These are phyloP conservation scores for Eremophila alpestris DNA, from an alignment of 2,797 vertebrate genomes.

Conservation along the genomic window DNA sequence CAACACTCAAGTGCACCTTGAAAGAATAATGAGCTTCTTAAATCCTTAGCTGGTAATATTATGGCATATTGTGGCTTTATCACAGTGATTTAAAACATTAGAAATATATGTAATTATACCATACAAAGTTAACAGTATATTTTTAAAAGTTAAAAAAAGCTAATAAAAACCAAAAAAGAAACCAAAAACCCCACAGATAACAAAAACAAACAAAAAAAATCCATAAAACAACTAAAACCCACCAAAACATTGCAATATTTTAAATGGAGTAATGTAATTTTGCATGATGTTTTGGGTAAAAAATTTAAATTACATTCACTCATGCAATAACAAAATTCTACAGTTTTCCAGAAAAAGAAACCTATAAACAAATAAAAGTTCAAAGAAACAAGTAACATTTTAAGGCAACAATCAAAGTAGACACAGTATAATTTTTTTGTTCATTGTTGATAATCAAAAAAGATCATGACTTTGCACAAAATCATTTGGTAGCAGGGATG, in stretches of 20 bases:
- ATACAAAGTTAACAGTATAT: neutral
- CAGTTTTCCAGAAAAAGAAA: neutral
- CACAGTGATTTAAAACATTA: neutral
- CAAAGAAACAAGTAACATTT: neutral
- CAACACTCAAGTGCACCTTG: neutral
- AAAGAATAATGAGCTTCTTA: neutral
- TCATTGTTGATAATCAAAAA: neutral
- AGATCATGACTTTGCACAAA: neutral
- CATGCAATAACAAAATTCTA: neutral
- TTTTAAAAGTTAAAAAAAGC: neutral
- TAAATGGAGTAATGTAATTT: neutral
- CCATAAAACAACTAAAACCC: neutral
- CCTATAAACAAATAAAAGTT: neutral
- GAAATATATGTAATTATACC: neutral
- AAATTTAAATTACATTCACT: neutral
- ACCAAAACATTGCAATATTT: neutral
- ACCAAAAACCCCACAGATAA: accelerated
- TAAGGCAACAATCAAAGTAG: neutral
- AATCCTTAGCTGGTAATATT: no score
- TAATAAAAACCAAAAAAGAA: neutral
- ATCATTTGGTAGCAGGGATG: neutral
- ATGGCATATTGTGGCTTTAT: neutral
- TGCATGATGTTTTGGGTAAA: neutral
- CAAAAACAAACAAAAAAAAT: no score
- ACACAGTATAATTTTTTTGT: neutral